Conservation (phyloP, 2,113 vertebrate species). For the Pionites leucogaster region DNA sequence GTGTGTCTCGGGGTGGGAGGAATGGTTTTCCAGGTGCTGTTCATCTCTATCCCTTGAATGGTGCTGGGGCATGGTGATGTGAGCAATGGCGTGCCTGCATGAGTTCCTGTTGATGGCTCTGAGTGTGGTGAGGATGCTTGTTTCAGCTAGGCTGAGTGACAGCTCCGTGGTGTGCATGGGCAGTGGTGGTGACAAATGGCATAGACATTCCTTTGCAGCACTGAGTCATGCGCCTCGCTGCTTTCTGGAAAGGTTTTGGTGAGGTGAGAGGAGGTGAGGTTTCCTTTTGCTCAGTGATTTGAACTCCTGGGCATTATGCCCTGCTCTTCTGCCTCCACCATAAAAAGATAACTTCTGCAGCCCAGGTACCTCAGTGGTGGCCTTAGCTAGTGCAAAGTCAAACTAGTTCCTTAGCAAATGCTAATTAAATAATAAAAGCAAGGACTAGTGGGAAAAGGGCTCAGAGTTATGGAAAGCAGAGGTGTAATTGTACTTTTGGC, state of each 20-base stretch:
- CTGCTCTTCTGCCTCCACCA: neutral
- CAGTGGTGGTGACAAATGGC: neutral
- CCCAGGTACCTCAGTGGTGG: accelerated
- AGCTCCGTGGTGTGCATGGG: accelerated
- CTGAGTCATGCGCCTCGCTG: neutral
- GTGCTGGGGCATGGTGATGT: too few species aligned
- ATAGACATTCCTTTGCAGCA: accelerated
- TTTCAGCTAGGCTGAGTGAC: neutral
- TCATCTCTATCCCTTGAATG: neutral
- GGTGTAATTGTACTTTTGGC: neutral
- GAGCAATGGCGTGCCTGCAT: neutral
- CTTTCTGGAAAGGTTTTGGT: neutral
- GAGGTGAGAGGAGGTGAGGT: neutral
- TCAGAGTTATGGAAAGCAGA: neutral
- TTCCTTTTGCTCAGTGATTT: neutral
- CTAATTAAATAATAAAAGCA: neutral
- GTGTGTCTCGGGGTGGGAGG: accelerated
- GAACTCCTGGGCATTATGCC: neutral
- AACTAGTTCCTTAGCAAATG: neutral
- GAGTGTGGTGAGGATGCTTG: neutral
- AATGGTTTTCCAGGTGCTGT: neutral
- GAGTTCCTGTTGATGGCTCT: neutral
- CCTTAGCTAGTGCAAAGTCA: neutral
- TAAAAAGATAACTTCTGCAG: neutral
- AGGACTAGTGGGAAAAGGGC: neutral